Conservation (phyloP, 2,888 invertebrate genomes). For the Ectemnius lituratus region DNA sequence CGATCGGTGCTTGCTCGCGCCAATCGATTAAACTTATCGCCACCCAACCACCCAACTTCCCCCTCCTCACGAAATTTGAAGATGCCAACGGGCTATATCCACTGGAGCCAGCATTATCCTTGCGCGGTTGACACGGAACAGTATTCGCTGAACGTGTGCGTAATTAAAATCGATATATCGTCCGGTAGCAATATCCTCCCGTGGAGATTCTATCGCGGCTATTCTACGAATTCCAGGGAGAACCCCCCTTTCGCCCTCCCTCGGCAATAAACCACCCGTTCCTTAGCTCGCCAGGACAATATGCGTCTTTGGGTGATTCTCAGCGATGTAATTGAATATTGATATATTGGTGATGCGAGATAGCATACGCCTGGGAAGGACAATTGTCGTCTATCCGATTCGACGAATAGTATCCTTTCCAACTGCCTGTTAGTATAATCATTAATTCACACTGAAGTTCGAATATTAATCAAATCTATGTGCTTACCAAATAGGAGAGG, state of each 20-base stretch:
- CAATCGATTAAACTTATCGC: conserved; percentile 27
- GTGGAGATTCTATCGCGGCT: conserved; percentile 53
- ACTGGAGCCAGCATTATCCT: background rate
- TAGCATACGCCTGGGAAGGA: conserved; percentile 50
- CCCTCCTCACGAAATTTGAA: background rate
- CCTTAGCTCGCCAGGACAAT: conserved; percentile 48
- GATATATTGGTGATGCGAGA: conserved; percentile 67
- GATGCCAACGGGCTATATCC: background rate
- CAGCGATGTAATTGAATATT: conserved; percentile 70
- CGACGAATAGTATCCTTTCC: background rate
- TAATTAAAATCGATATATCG: conserved; percentile 19
- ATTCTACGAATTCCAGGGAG: conserved; percentile 44
- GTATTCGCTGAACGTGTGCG: background rate
- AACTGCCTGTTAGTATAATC: too few relatives aligned
- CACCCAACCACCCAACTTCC: background rate
- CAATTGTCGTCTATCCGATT: conserved; percentile 32
- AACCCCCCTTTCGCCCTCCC: conserved; percentile 31
- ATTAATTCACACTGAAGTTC: too few relatives aligned
- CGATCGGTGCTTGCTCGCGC: conserved; percentile 45
- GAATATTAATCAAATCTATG: background rate
- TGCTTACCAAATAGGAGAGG: background rate
- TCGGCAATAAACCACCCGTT: conserved; percentile 62
- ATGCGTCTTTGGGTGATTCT: conserved; percentile 59
- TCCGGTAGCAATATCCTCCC: conserved; percentile 33
- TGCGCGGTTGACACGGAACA: background rate